phyloP scores from a whole-genome alignment of 2,113 vertebrate genomes.

The cattle (Bos taurus) region ARS-UCD2.0 NC_037328.1:18203501-18204000 shows the following conservation, averaged over 20 bases:
- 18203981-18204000: not conserved
- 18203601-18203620: not conserved
- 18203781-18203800: not conserved
- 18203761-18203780: not conserved
- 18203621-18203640: not conserved
- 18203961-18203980: not conserved
- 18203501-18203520: not conserved
- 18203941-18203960: not conserved
- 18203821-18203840: not conserved
- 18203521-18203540: not conserved
- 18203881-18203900: not conserved
- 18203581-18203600: not conserved
- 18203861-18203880: not conserved
- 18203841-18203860: not conserved
- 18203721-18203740: not conserved
- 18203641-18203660: not conserved
- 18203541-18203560: not conserved
- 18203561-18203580: not conserved
- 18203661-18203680: accelerated
- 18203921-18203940: not conserved
- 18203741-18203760: not conserved
- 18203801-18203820: not conserved
- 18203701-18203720: not conserved
- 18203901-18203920: not conserved
- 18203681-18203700: not conserved